A percentile compares a stretch with the other conserved stretches of the same genome.
Evolutionary conservation across 2,797 vertebrate species (phyloP).

Genomic region (Psittacula derbiana): DNA sequence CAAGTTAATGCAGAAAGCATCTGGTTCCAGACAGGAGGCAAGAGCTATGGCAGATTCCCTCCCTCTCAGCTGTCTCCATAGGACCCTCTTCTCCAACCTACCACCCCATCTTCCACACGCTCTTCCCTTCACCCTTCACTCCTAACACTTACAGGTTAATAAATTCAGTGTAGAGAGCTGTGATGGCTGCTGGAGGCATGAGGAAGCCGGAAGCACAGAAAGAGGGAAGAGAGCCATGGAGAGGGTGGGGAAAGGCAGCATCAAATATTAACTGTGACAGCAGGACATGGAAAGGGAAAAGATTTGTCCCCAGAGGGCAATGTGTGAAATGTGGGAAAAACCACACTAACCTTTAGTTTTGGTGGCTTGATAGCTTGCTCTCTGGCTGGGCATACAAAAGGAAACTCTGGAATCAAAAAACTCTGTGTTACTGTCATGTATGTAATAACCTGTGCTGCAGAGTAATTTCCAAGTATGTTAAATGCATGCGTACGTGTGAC

Average conservation of each 20-base stretch:
- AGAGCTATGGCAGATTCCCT: not conserved
- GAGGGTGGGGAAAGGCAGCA: not conserved
- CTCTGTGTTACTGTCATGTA: not conserved
- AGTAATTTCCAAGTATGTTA: not conserved
- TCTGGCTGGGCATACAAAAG: not conserved
- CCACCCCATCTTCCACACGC: not conserved
- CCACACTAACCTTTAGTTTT: not conserved
- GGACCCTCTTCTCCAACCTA: not conserved
- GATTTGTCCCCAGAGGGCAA: not conserved
- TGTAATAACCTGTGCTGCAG: not conserved
- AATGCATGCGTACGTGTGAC: not conserved
- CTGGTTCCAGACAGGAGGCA: not conserved
- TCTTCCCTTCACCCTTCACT: not conserved
- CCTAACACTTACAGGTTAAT: not conserved
- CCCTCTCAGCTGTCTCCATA: not conserved
- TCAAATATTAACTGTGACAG: not conserved
- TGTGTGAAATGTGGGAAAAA: fast-evolving
- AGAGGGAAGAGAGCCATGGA: not conserved
- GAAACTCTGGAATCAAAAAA: not conserved
- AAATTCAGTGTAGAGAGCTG: not conserved
- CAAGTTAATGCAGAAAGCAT: not conserved
- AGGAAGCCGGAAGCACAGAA: fast-evolving
- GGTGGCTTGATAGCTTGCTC: not conserved
- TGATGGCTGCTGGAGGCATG: not conserved
- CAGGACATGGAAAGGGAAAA: not conserved